A percentile compares a stretch with the other conserved stretches of the same genome.
phyloP scores from a whole-genome alignment of 2,888 invertebrate genomes.

The Fragum sueziense region DNA sequence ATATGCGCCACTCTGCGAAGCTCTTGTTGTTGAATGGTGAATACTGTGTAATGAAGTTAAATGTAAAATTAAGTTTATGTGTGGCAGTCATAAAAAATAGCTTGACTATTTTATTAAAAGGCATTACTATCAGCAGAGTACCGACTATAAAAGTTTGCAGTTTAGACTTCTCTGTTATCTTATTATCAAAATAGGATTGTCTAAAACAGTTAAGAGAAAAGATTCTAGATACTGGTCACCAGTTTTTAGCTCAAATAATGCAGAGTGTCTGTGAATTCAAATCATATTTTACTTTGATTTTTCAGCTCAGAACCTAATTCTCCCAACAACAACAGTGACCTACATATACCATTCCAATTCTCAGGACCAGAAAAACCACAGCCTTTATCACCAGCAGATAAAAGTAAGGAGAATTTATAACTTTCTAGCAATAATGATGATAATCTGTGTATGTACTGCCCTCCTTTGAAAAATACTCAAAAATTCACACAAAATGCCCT shows the following conservation, averaged over 20 bases:
- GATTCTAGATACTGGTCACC: no score
- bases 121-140: background rate
- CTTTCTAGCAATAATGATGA: no score
- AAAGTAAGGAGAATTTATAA: slow-evolving; percentile 63
- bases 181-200: no score
- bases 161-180: no score
- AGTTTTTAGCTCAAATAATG: no score
- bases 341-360: slow-evolving; percentile 63
- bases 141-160: background rate
- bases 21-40: background rate
- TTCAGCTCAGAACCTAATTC: slow-evolving; percentile 78
- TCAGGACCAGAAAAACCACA: slow-evolving; percentile 48
- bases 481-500: no score
- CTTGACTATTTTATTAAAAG: background rate
- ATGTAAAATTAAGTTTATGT: background rate
- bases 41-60: background rate
- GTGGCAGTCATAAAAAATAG: background rate
- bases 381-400: slow-evolving; percentile 68
- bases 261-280: no score
- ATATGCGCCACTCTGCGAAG: no score
- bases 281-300: slow-evolving; percentile 12
- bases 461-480: no score
- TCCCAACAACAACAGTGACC: slow-evolving; percentile 65
- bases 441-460: no score
- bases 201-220: no score